Evolutionary conservation across 1,140 invertebrate species (phyloP).

Genomic region (Macrocentrus cingulum): DNA sequence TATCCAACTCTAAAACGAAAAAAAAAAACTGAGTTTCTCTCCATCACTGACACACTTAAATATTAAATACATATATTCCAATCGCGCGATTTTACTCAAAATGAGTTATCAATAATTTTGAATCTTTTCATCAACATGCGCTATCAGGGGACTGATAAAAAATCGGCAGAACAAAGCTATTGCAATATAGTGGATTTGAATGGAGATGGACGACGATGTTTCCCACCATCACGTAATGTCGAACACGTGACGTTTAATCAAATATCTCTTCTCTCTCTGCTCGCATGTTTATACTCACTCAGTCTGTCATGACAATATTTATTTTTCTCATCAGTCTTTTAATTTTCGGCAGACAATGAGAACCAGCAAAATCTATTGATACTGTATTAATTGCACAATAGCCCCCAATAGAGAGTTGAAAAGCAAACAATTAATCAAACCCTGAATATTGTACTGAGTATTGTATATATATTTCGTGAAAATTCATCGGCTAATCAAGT

Average conservation of each 20-base stretch:
- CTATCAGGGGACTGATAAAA: no score
- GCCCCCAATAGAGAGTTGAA: no score
- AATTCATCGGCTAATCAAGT: no score
- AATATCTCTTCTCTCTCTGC: neutral
- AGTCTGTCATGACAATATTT: neutral
- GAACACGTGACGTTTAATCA: conserved; percentile 1
- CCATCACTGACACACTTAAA: neutral
- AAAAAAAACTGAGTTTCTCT: no score
- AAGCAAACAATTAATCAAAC: no score
- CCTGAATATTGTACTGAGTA: no score
- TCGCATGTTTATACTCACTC: neutral
- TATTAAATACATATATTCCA: neutral
- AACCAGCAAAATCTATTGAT: neutral
- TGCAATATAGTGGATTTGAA: neutral
- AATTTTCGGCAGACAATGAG: neutral
- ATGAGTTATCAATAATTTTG: no score
- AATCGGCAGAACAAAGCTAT: neutral
- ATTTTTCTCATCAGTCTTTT: conserved; percentile 1
- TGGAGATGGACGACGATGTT: neutral
- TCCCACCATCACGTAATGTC: conserved; percentile 1
- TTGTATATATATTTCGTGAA: no score
- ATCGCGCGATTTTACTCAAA: neutral
- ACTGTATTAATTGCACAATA: neutral
- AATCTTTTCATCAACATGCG: no score
- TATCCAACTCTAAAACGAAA: neutral